phyloP scores from a whole-genome alignment of 1,140 invertebrate genomes.

The Leptoteleia sp. region DNA sequence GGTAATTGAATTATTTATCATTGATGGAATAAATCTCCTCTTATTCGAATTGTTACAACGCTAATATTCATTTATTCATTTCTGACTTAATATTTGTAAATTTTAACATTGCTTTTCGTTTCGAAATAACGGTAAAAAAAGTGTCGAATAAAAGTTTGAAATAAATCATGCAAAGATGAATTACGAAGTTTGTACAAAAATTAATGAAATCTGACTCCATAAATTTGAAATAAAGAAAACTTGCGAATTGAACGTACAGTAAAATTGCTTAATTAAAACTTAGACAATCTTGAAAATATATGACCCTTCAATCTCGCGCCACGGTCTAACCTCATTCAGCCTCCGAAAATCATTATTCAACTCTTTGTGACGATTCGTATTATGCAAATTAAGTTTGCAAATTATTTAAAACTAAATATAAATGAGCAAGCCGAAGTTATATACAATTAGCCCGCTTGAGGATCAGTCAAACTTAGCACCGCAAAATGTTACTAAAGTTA shows the following conservation, averaged over 20 bases:
- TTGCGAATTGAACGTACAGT: not conserved
- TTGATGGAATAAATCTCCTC: too few species aligned
- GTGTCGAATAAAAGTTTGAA: not conserved
- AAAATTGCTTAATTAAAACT: constrained; percentile 20
- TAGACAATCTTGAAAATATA: constrained; percentile 12
- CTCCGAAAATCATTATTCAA: not conserved
- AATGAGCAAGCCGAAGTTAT: constrained; percentile 8
- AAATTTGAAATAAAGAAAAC: not conserved
- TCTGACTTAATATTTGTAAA: too few species aligned
- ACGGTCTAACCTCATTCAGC: not conserved
- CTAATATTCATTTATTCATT: too few species aligned
- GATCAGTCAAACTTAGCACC: constrained; percentile 12
- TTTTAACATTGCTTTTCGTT: too few species aligned
- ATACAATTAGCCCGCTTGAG: not conserved
- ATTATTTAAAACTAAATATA: constrained; percentile 14
- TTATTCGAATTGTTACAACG: too few species aligned
- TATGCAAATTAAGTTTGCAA: constrained; percentile 1
- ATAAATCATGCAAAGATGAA: not conserved
- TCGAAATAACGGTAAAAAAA: too few species aligned
- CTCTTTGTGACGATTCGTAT: not conserved
- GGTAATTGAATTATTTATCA: too few species aligned
- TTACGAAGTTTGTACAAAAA: not conserved
- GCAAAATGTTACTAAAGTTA: constrained; percentile 19
- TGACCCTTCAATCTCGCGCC: not conserved
- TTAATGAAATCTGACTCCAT: not conserved